Conservation (phyloP, 2,113 vertebrate genomes). For the Oreochromis aureus region DNA sequence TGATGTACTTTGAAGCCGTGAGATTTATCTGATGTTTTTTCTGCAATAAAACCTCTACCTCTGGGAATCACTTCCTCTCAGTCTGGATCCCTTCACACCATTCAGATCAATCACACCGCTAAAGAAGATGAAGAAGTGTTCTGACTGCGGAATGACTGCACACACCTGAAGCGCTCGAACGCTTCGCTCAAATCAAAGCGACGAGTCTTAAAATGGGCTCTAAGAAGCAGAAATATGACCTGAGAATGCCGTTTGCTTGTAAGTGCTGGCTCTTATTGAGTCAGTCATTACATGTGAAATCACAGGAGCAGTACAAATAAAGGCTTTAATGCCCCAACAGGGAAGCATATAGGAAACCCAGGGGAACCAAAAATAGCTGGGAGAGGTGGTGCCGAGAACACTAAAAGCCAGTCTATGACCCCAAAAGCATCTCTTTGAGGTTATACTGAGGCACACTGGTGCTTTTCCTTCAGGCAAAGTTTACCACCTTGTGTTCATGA, state of each 20-base stretch:
- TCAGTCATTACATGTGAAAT: neutral
- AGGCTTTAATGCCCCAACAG: neutral
- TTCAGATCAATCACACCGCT: neutral
- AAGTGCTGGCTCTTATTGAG: neutral
- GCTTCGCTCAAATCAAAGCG: neutral
- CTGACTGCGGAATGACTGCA: neutral
- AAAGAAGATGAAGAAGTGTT: neutral
- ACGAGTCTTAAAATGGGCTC: neutral
- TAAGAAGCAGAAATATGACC: neutral
- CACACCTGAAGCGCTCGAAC: neutral
- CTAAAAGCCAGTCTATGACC: neutral
- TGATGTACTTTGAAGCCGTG: conserved; percentile 86
- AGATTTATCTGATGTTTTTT: conserved; percentile 76
- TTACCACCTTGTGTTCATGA: neutral
- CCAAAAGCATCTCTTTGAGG: neutral
- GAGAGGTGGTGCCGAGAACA: neutral
- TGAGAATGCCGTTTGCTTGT: neutral
- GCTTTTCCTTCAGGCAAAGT: neutral
- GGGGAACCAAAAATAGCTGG: neutral
- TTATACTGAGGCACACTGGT: neutral
- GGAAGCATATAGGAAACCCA: neutral
- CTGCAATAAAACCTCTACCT: conserved; percentile 91
- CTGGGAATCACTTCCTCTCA: conserved; percentile 42
- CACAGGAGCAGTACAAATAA: neutral
- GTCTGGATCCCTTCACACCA: neutral